Conservation (phyloP, 2,888 invertebrate genomes). For the Andrena fulva region DNA sequence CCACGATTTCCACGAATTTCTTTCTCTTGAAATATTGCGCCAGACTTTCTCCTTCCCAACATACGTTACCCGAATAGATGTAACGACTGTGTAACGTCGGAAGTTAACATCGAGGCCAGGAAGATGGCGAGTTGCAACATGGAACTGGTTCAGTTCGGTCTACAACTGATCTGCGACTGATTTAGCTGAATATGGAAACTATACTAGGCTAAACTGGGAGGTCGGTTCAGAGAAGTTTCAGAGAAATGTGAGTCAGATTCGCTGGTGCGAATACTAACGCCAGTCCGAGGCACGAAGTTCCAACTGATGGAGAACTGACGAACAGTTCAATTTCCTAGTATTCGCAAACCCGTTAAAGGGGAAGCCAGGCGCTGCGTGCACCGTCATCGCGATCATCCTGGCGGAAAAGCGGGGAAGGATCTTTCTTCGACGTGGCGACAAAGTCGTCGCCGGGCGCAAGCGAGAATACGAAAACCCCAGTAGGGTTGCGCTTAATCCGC, state of each 20-base stretch:
- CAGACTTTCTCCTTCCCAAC: neutral
- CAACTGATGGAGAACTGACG: neutral
- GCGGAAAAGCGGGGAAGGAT: slow-evolving; percentile 52
- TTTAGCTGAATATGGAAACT: neutral
- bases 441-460: slow-evolving; percentile 38
- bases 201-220: neutral
- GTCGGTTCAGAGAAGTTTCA: no score
- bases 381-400: slow-evolving; percentile 43
- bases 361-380: slow-evolving; percentile 23
- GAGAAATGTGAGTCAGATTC: neutral
- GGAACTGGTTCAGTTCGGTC: neutral
- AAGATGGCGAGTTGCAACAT: no score
- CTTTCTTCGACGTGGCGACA: slow-evolving; percentile 42
- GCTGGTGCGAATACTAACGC: no score
- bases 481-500: slow-evolving; percentile 54
- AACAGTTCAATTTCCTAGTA: neutral
- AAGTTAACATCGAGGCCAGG: no score
- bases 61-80: no score
- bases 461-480: slow-evolving; percentile 17
- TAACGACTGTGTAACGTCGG: no score
- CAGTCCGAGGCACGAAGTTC: neutral
- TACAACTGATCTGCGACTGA: neutral
- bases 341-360: slow-evolving; percentile 11
- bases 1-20: slow-evolving; percentile 28
- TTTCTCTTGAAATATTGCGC: neutral